These are phyloP conservation scores for Notolepis coatsorum DNA, from an alignment of 2,797 vertebrate species.

Conservation along the genomic window DNA sequence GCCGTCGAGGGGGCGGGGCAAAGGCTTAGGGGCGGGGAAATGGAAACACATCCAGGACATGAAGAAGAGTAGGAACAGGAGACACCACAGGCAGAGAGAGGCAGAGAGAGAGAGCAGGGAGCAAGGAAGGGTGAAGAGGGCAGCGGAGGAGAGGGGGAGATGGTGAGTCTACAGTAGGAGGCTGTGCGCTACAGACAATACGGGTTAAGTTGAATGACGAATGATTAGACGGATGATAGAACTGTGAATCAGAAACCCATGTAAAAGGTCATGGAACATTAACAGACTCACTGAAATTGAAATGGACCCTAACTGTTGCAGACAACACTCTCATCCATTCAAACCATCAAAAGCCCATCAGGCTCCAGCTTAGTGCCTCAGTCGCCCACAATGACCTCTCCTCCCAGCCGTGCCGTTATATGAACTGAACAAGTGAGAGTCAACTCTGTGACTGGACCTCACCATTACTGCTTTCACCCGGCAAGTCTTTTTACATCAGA, in stretches of 20 bases:
- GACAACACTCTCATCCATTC: not conserved
- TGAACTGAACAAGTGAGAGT: not conserved
- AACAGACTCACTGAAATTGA: too few species aligned
- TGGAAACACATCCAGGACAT: slow-evolving; percentile 98
- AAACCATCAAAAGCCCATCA: not conserved
- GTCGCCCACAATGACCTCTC: not conserved
- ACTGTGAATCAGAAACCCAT: slow-evolving; percentile 4
- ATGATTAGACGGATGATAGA: slow-evolving; percentile 8
- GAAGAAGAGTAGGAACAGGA: slow-evolving; percentile 93
- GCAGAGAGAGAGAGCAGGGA: slow-evolving; percentile 6
- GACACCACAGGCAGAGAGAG: slow-evolving; percentile 75
- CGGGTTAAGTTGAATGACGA: not conserved
- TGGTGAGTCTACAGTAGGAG: not conserved
- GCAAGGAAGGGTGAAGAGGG: slow-evolving; percentile 35
- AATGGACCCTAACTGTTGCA: not conserved
- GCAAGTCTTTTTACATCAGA: not conserved
- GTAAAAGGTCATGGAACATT: not conserved
- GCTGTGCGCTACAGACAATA: not conserved
- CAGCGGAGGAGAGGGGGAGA: slow-evolving; percentile 24
- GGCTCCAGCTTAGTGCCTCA: not conserved
- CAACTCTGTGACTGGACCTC: not conserved
- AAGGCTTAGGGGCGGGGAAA: slow-evolving; percentile 84
- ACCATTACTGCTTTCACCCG: not conserved
- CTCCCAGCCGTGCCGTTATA: not conserved
- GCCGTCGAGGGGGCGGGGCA: slow-evolving; percentile 67